These are phyloP conservation scores for Hemiprocne comata DNA, from an alignment of 2,113 vertebrate genomes.

Conservation along the genomic window DNA sequence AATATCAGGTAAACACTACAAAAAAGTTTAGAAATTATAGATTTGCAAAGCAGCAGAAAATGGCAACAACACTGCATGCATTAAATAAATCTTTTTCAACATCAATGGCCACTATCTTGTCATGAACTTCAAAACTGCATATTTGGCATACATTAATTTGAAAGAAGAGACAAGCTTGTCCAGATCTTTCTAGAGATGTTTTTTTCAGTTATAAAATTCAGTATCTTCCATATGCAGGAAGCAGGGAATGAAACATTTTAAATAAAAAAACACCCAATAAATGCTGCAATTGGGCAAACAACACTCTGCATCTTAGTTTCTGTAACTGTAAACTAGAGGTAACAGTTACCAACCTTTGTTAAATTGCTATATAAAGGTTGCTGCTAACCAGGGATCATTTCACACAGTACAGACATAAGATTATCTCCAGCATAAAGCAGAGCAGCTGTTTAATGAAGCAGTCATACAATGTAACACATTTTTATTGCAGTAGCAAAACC, in stretches of 20 bases:
- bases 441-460: background rate
- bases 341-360: background rate
- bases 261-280: background rate
- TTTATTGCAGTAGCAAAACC: background rate
- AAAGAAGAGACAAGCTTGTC: background rate
- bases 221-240: background rate
- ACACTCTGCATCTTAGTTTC: background rate
- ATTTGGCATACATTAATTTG: background rate
- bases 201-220: background rate
- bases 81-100: background rate
- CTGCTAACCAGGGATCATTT: background rate
- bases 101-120: rapidly evolving
- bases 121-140: background rate
- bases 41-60: background rate
- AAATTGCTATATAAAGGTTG: background rate
- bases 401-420: background rate
- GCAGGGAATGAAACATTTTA: background rate
- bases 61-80: background rate
- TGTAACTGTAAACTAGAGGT: background rate
- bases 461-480: background rate
- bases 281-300: background rate
- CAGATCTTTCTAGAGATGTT: background rate
- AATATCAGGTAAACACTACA: background rate
- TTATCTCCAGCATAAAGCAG: background rate
- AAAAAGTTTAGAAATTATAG: background rate